phyloP scores from a whole-genome alignment of 1,140 invertebrate species.

The Pogonus chalceus region DNA sequence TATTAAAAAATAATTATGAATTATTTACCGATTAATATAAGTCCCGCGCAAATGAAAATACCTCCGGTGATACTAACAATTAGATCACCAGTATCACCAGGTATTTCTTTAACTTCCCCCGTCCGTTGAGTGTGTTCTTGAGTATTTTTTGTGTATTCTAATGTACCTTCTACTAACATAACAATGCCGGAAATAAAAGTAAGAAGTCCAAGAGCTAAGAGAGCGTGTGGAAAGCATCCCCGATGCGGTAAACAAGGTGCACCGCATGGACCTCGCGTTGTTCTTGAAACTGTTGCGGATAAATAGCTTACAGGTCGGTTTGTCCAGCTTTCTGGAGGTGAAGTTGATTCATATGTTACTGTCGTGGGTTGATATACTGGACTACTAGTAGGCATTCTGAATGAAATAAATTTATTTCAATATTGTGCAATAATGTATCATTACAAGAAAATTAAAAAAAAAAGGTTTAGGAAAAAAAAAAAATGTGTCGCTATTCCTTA shows the following conservation, averaged over 20 bases:
- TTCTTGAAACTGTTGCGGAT: conserved; percentile 42
- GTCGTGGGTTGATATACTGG: conserved; percentile 62
- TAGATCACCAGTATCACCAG: neutral
- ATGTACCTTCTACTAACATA: neutral
- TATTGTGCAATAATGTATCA: too few relatives aligned
- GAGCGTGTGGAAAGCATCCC: conserved; percentile 22
- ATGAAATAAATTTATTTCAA: conserved; percentile 12
- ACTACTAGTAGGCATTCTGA: conserved; percentile 48
- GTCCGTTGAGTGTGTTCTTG: neutral
- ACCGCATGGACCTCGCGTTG: conserved; percentile 35
- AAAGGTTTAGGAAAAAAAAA: too few relatives aligned
- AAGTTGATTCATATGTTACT: conserved; percentile 53
- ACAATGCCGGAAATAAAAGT: conserved; percentile 9
- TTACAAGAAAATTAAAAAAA: too few relatives aligned
- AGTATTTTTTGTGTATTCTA: neutral
- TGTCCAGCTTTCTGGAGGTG: conserved; percentile 34
- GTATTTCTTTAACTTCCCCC: neutral
- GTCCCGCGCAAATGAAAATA: neutral
- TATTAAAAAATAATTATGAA: neutral
- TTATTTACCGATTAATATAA: neutral
- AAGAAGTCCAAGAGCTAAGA: conserved; percentile 7
- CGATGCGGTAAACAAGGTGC: conserved; percentile 24
- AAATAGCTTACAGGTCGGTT: conserved; percentile 46
- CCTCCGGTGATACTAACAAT: neutral
- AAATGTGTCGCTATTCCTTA: too few relatives aligned